Base-by-base conservation (phyloP, 2,888 invertebrate genomes). In the Synergus laeviventris region DNA sequence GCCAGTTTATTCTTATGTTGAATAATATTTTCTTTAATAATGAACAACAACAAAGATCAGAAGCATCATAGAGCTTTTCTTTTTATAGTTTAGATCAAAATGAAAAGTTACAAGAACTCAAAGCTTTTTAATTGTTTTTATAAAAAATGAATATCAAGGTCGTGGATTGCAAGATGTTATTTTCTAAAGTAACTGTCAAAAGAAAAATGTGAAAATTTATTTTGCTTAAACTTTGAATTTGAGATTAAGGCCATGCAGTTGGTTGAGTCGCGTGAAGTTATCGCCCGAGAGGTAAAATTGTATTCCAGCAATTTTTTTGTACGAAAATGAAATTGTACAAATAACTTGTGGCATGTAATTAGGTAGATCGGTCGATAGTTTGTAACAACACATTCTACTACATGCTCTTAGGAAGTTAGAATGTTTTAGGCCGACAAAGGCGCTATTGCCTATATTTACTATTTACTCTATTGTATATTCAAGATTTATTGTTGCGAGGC, bases 381-480 rank as follows among this genome's bases (percentile, higher is more conserved):
- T 49, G 9, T 49, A 9, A n/a, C n/a, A n/a, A 9, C n/a, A 18
- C 9, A 49, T n/a, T 2, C n/a, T n/a, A 2, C n/a, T 49, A 49
- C 8, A 21, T 21, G 21, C 1, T 21, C 12, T 24, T 12, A 24
- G 12, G 56, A 56, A 56, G 56, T 21, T 56, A 14, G 21, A 56
- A 11, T 9, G 21, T 56, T 56, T 56, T 70, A 42, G 12, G 39
- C 14, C 16, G n/a, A 70, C 31, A 70, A 31, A 45, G 16, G n/a
- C 24, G 9, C 49, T n/a, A 49, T 70, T 70, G 49, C 24, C 14
- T 60, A 31, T n/a, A 31, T 38, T 61, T n/a, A 49, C 11, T 62
- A 36, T 49, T 24, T 21, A 42, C 8, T 21, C 9, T 49, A 45
- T 70, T 42, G 16, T 70, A 49, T 66, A 49, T 66, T 66, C 16